These are phyloP conservation scores for Peromyscus californicus DNA, from an alignment of 2,113 vertebrate species.

Conservation along the genomic window DNA sequence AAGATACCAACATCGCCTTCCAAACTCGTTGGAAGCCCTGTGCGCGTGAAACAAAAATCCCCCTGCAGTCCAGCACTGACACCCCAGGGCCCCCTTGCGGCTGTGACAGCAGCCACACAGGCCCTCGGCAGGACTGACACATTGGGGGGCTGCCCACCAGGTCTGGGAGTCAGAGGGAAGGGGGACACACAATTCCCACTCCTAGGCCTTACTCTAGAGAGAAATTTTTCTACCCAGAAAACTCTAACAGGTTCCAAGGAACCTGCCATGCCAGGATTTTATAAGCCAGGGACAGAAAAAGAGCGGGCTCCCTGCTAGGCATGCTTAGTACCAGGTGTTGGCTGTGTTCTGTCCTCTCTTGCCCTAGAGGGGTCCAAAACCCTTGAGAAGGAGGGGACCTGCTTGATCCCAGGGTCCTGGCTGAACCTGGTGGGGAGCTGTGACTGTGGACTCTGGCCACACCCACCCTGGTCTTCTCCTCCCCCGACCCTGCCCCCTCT, in stretches of 20 bases:
- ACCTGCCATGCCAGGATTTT: neutral
- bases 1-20: neutral
- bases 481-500: neutral
- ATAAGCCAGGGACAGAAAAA: neutral
- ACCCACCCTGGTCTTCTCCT: fast-evolving
- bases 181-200: neutral
- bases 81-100: neutral
- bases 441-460: fast-evolving
- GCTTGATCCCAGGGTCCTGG: neutral
- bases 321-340: neutral
- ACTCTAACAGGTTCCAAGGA: neutral
- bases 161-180: neutral
- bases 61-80: neutral
- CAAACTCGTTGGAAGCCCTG: neutral
- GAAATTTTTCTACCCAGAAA: neutral
- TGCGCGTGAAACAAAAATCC: neutral
- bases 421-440: neutral
- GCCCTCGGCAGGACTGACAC: fast-evolving
- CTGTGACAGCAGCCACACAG: fast-evolving
- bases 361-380: too few species aligned
- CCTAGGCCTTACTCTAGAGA: neutral
- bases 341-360: neutral
- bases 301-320: neutral
- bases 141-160: fast-evolving
- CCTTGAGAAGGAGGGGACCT: neutral